These are phyloP conservation scores for Cyprinodon variegatus DNA, from an alignment of 2,113 vertebrate species.

Conservation along the genomic window DNA sequence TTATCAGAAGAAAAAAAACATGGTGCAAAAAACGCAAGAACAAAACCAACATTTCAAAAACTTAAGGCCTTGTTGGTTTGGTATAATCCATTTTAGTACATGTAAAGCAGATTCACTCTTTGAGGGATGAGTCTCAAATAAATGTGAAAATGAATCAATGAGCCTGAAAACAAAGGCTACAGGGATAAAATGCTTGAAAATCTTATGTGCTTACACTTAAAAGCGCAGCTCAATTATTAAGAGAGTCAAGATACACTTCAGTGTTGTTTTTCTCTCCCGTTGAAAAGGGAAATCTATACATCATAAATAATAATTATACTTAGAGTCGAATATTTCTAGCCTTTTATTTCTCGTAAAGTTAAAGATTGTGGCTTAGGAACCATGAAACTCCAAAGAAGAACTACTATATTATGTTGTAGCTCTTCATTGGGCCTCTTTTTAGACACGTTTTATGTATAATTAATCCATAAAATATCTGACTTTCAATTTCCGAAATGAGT, in stretches of 20 bases:
- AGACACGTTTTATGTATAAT: not conserved
- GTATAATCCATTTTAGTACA: not conserved
- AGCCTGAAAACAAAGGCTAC: not conserved
- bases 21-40: conserved; percentile 26
- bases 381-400: too few relatives aligned
- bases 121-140: not conserved
- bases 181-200: not conserved
- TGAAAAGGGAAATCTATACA: too few relatives aligned
- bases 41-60: conserved; percentile 6
- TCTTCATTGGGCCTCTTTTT: too few relatives aligned
- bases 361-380: too few relatives aligned
- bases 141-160: not conserved
- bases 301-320: too few relatives aligned
- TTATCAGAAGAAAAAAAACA: conserved; percentile 48
- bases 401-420: too few relatives aligned
- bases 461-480: not conserved
- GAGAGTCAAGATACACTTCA: too few relatives aligned
- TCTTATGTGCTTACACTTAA: not conserved
- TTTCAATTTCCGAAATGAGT: not conserved
- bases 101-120: conserved; percentile 4
- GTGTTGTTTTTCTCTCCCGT: too few relatives aligned
- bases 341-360: too few relatives aligned
- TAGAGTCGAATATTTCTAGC: too few relatives aligned
- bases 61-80: not conserved
- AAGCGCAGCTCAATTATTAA: too few relatives aligned